phyloP scores from a whole-genome alignment of 2,113 vertebrate genomes.

The Brachionichthys hirsutus region DNA sequence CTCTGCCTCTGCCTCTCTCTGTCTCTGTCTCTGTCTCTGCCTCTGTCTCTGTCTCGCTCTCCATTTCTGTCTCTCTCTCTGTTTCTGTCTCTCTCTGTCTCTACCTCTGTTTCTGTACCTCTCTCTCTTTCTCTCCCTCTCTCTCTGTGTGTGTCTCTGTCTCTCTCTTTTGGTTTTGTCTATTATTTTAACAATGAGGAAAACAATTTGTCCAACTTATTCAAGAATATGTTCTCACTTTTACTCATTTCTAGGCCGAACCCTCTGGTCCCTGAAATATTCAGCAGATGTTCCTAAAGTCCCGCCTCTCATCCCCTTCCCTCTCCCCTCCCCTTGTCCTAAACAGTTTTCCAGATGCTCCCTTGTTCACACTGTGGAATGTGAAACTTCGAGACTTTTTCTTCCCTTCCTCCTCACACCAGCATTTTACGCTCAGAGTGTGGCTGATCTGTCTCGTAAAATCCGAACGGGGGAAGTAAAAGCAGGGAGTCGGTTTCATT shows the following conservation, averaged over 20 bases:
- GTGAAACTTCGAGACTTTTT: constrained; percentile 32
- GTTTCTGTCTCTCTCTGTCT: background rate
- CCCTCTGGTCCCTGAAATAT: constrained; percentile 20
- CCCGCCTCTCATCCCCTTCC: constrained; percentile 34
- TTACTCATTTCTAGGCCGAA: background rate
- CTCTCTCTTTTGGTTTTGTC: too few species aligned
- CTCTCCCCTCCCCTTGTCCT: constrained; percentile 34
- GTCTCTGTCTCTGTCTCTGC: background rate
- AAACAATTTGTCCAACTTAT: too few species aligned
- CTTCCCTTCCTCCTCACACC: background rate
- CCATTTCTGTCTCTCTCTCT: background rate
- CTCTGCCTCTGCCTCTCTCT: background rate
- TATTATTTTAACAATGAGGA: too few species aligned
- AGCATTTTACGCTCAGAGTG: background rate
- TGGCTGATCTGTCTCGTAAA: background rate
- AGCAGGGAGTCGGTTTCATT: too few species aligned
- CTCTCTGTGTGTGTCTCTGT: too few species aligned
- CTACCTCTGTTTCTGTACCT: background rate
- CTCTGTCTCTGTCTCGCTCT: too few species aligned
- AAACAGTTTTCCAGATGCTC: constrained; percentile 64
- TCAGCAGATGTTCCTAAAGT: constrained; percentile 21
- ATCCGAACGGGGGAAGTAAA: background rate
- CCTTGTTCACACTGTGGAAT: constrained; percentile 54
- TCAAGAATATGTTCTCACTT: background rate
- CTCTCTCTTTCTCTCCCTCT: too few species aligned